phyloP scores from a whole-genome alignment of 2,113 vertebrate genomes.

The Nerophis lumbriciformis region DNA sequence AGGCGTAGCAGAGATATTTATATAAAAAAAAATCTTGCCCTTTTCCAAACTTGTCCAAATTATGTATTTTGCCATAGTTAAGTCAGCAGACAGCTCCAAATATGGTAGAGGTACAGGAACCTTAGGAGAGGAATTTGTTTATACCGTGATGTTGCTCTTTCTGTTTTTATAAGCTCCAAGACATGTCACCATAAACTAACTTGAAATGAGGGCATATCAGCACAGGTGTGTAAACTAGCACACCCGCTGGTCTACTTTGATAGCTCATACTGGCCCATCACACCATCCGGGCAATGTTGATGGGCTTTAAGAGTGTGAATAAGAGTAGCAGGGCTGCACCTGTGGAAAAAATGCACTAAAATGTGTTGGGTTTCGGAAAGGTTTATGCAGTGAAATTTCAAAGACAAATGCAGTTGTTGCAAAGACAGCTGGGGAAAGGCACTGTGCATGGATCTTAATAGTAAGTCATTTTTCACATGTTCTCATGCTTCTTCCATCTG shows the following conservation, averaged over 20 bases:
- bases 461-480: conserved; percentile 59
- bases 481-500: conserved; percentile 54
- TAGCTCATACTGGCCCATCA: conserved; percentile 43
- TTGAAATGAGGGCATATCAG: conserved; percentile 59
- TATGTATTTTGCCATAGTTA: too few species aligned
- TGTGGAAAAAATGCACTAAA: conserved; percentile 27
- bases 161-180: conserved; percentile 51
- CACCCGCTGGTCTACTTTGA: conserved; percentile 44
- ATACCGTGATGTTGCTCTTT: conserved; percentile 37
- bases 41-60: too few species aligned
- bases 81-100: too few species aligned
- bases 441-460: conserved; percentile 26
- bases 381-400: conserved; percentile 36
- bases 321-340: conserved; percentile 18
- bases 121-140: conserved; percentile 24
- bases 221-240: conserved; percentile 64
- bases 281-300: conserved; percentile 39
- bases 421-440: conserved; percentile 8
- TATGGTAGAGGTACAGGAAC: not conserved
- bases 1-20: too few species aligned
- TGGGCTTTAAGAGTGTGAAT: conserved; percentile 30
- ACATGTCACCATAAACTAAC: conserved; percentile 46
- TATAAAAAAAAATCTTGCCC: too few species aligned
- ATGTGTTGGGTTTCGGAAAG: conserved; percentile 41
- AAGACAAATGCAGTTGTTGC: conserved; percentile 33